A percentile compares a stretch with the other conserved stretches of the same genome.
Evolutionary conservation across 53 echinoderm and acorn worm genomes (phyloP).

Genomic region (Luidia sarsii): DNA sequence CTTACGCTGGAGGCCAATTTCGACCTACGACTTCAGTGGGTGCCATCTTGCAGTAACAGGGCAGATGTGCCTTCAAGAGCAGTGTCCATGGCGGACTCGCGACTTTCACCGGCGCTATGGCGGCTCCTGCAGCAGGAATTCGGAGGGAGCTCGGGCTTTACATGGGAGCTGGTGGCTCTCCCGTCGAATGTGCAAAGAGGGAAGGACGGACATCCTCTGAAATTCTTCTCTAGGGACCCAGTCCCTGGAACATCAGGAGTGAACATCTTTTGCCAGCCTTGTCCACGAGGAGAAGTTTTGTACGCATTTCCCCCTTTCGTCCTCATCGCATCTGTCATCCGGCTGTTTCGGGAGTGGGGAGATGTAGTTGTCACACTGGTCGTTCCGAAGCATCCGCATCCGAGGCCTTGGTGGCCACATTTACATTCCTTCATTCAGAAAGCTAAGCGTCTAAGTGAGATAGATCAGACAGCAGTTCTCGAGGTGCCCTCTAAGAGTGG

Average conservation of each 20-base stretch:
- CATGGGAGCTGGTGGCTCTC: neutral
- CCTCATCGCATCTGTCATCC: neutral
- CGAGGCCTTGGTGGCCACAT: slow-evolving; percentile 1
- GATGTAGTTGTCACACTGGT: neutral
- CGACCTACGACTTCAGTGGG: slow-evolving; percentile 6
- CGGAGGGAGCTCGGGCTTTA: neutral
- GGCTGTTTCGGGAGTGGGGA: neutral
- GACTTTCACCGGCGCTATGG: neutral
- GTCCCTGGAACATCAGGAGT: neutral
- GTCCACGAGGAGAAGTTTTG: neutral
- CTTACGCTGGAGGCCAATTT: too few species aligned
- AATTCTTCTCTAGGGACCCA: neutral
- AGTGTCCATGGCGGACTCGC: neutral
- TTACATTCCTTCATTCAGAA: neutral
- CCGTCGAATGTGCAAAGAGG: neutral
- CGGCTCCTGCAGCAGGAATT: neutral
- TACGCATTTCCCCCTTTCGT: slow-evolving; percentile 12
- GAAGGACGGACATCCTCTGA: neutral
- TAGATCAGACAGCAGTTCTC: neutral
- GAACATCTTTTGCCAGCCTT: neutral
- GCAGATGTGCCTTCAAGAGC: neutral
- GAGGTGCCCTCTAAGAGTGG: neutral
- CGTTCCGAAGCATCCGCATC: neutral
- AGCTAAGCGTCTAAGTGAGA: neutral
- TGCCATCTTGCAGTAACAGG: neutral